Percentiles rank a stretch among this genome's conserved stretches.
These are phyloP conservation scores for Scomber colias DNA, from an alignment of 2,113 vertebrate species.

Conservation along the genomic window DNA sequence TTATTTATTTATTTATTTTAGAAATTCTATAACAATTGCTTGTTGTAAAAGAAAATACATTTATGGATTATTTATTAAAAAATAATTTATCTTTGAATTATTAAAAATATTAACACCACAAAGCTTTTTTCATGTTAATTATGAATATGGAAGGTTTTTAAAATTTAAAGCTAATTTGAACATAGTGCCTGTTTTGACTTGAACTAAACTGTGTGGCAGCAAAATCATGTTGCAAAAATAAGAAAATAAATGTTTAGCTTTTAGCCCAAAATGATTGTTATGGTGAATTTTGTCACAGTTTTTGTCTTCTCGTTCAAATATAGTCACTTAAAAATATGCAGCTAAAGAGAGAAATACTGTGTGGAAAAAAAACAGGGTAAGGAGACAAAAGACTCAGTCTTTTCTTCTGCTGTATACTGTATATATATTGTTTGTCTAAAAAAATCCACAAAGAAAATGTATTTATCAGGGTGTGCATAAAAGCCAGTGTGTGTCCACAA, in stretches of 20 bases:
- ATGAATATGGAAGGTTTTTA: neutral
- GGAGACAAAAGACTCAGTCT: slow-evolving; percentile 26
- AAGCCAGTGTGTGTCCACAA: slow-evolving; percentile 40
- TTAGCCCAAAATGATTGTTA: neutral
- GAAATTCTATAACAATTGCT: neutral
- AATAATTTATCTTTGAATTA: neutral
- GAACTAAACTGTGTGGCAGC: neutral
- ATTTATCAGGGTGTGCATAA: slow-evolving; percentile 52
- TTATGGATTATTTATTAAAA: neutral
- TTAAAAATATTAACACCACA: neutral
- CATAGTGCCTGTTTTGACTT: neutral
- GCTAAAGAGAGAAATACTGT: neutral
- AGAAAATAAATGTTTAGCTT: neutral
- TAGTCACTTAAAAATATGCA: slow-evolving; percentile 6
- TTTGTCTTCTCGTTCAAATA: neutral
- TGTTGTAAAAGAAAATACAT: neutral
- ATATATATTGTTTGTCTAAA: slow-evolving; percentile 29
- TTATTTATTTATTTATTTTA: neutral
- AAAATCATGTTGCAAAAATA: neutral
- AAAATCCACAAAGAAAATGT: slow-evolving; percentile 46
- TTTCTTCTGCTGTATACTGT: neutral
- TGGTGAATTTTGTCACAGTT: neutral
- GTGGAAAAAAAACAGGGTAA: neutral
- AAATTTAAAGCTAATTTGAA: neutral
- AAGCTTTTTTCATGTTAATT: neutral